Evolutionary conservation across 2,113 vertebrate species (phyloP).

Genomic region (Heterochromis multidens): DNA sequence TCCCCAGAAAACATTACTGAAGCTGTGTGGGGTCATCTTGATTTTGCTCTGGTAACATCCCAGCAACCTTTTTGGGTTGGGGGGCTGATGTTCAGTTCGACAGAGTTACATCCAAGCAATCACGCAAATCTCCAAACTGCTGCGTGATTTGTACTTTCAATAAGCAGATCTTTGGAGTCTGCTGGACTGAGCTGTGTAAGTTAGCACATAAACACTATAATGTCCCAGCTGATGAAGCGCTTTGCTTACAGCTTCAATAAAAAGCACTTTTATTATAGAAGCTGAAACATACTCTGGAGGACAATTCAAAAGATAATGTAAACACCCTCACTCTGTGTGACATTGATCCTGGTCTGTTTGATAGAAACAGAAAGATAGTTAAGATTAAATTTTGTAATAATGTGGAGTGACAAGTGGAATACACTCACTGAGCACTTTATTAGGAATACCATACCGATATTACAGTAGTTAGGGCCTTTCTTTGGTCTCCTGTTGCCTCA

Average conservation of each 20-base stretch:
- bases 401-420: not conserved
- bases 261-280: not conserved
- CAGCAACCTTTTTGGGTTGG: not conserved
- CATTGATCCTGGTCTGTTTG: not conserved
- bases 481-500: too few species aligned
- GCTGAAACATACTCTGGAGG: not conserved
- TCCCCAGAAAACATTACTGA: not conserved
- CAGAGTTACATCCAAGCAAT: not conserved
- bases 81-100: not conserved
- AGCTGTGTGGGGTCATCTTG: not conserved
- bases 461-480: too few species aligned
- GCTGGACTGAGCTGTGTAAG: not conserved
- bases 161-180: conserved; percentile 1
- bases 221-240: not conserved
- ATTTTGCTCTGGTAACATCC: not conserved
- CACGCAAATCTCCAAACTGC: not conserved
- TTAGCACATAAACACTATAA: not conserved
- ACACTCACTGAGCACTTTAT: too few species aligned
- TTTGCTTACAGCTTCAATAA: conserved; percentile 1
- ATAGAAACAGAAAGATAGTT: not conserved
- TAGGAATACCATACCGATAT: too few species aligned
- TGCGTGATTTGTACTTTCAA: conserved; percentile 39
- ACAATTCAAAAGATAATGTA: not conserved
- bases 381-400: not conserved
- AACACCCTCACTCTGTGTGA: not conserved